Percentiles rank a stretch among this genome's conserved stretches.
These are phyloP conservation scores for Montipora capricornis DNA, from an alignment of 64 coral and sea anemone genomes.

Conservation along the genomic window DNA sequence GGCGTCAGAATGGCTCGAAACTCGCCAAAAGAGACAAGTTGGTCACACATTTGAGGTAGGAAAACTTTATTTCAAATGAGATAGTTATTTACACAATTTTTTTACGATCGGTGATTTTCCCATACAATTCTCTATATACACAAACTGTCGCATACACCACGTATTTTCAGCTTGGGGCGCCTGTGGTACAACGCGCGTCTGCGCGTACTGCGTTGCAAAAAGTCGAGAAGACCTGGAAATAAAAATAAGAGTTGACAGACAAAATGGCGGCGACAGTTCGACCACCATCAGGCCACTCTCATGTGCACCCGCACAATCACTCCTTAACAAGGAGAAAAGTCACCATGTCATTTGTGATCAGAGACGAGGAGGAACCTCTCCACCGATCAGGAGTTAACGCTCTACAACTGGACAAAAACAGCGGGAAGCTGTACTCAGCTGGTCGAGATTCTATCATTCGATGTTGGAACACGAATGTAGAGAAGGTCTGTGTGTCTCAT, in stretches of 20 bases:
- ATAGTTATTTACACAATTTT: too few species aligned
- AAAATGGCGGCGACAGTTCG: conserved; percentile 95
- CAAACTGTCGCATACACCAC: too few species aligned
- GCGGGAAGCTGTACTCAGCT: conserved; percentile 80
- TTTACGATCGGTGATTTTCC: too few species aligned
- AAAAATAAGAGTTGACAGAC: conserved; percentile 36
- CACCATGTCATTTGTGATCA: conserved; percentile 96
- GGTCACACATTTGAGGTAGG: too few species aligned
- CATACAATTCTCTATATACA: too few species aligned
- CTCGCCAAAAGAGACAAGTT: too few species aligned
- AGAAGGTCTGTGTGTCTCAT: neutral
- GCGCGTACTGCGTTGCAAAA: too few species aligned
- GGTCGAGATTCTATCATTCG: conserved; percentile 97
- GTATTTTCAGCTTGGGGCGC: too few species aligned
- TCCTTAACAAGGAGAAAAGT: conserved; percentile 80
- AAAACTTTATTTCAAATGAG: too few species aligned
- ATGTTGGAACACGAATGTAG: conserved; percentile 82
- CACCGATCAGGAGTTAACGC: conserved; percentile 94
- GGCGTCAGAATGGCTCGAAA: too few species aligned
- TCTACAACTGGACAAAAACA: conserved; percentile 77
- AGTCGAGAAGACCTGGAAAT: conserved; percentile 31
- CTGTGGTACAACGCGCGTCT: too few species aligned
- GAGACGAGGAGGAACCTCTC: conserved; percentile 85
- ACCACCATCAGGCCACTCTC: conserved; percentile 66
- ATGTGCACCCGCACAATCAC: conserved; percentile 69